phyloP scores from a whole-genome alignment of 2,888 invertebrate genomes.

The Dimorphilus gyrociliatus region DNA sequence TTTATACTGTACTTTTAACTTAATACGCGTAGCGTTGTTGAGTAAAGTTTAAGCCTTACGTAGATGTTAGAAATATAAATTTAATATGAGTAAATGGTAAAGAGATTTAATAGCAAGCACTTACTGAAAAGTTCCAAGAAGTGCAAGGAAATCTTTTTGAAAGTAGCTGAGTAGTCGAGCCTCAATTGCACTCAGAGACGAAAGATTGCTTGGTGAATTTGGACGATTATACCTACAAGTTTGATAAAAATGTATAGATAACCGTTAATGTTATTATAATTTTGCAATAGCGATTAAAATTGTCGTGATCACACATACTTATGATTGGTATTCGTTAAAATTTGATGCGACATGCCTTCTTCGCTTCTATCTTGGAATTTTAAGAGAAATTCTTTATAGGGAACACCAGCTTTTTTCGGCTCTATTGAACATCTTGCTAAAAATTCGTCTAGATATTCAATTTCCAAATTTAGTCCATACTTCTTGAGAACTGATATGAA shows the following conservation, averaged over 20 bases:
- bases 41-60: too few species aligned
- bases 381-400: slow-evolving; percentile 35
- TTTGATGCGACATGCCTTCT: slow-evolving; percentile 31
- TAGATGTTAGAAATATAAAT: too few species aligned
- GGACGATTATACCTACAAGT: slow-evolving; percentile 17
- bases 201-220: slow-evolving; percentile 9
- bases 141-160: slow-evolving; percentile 33
- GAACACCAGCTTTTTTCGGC: slow-evolving; percentile 21
- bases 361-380: slow-evolving; percentile 36
- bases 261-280: not conserved
- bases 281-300: not conserved
- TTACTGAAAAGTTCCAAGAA: slow-evolving; percentile 34
- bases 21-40: too few species aligned
- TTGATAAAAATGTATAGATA: not conserved
- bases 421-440: slow-evolving; percentile 28
- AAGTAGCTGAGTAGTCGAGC: slow-evolving; percentile 34
- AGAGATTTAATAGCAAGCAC: slow-evolving; percentile 8
- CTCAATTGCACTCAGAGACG: slow-evolving; percentile 25
- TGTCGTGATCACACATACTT: slow-evolving; percentile 14
- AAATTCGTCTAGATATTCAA: slow-evolving; percentile 28
- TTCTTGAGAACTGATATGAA: slow-evolving; percentile 25
- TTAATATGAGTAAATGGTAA: not conserved
- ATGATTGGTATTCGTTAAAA: slow-evolving; percentile 31
- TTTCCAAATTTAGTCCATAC: slow-evolving; percentile 27
- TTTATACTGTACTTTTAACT: too few species aligned